A percentile compares a stretch with the other conserved stretches of the same genome.
phyloP scores from a whole-genome alignment of 1,140 invertebrate species.

The Acromyrmex charruanus region DNA sequence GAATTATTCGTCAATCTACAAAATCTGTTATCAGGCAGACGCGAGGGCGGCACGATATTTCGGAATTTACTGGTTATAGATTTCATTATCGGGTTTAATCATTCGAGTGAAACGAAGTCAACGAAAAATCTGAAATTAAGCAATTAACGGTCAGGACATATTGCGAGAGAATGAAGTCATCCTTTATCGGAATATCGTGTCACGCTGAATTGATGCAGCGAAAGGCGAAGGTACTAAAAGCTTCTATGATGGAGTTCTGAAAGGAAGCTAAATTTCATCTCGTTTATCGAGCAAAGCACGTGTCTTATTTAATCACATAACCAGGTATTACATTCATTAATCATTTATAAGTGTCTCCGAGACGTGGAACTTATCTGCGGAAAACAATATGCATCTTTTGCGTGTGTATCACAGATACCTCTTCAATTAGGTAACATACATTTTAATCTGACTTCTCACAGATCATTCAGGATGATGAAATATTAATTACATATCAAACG shows the following conservation, averaged over 20 bases:
- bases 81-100: slow-evolving; percentile 40
- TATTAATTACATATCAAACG: background rate
- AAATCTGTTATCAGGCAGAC: slow-evolving; percentile 33
- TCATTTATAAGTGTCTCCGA: background rate
- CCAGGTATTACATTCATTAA: slow-evolving; percentile 23
- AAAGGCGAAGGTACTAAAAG: slow-evolving; percentile 34
- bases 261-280: slow-evolving; percentile 49
- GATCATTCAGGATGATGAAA: background rate
- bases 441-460: background rate
- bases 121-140: slow-evolving; percentile 39
- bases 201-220: slow-evolving; percentile 9
- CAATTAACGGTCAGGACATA: slow-evolving; percentile 32
- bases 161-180: slow-evolving; percentile 28
- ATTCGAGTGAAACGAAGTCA: slow-evolving; percentile 23
- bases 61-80: slow-evolving; percentile 32
- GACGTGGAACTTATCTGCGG: background rate
- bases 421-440: background rate
- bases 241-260: slow-evolving; percentile 18
- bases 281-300: slow-evolving; percentile 20
- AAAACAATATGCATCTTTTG: background rate
- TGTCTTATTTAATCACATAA: slow-evolving; percentile 43
- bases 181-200: slow-evolving; percentile 15
- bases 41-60: background rate
- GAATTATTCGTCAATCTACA: slow-evolving; percentile 30
- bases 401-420: background rate